phyloP scores from a whole-genome alignment of 2,797 vertebrate genomes.

The Lemur catta region DNA sequence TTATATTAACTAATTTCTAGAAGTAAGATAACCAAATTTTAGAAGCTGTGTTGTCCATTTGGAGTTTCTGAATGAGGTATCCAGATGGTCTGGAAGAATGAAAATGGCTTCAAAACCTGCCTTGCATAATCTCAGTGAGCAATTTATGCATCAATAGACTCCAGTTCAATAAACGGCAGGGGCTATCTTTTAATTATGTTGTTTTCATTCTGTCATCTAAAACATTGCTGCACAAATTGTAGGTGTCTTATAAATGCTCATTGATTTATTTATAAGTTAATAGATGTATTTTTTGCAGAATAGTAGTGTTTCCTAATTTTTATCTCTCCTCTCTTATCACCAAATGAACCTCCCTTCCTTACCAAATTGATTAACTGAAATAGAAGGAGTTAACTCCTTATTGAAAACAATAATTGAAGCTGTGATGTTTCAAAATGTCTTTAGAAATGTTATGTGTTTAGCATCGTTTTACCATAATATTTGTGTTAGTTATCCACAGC shows the following conservation, averaged over 20 bases:
- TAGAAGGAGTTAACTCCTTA: neutral
- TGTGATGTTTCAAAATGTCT: neutral
- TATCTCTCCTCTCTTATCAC: neutral
- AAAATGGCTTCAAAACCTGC: slow-evolving; percentile 58
- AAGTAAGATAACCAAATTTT: slow-evolving; percentile 69
- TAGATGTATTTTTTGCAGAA: slow-evolving; percentile 27
- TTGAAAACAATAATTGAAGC: neutral
- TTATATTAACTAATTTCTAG: slow-evolving; percentile 64
- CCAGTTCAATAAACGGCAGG: slow-evolving; percentile 5
- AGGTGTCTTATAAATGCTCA: slow-evolving; percentile 32
- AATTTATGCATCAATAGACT: neutral
- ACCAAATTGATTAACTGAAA: neutral
- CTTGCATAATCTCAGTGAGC: slow-evolving; percentile 45
- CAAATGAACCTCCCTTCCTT: slow-evolving; percentile 1
- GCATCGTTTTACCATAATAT: neutral
- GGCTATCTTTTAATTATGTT: slow-evolving; percentile 58
- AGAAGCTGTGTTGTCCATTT: slow-evolving; percentile 68
- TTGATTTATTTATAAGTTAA: slow-evolving; percentile 45
- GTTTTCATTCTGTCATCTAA: slow-evolving; percentile 46
- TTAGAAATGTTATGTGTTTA: neutral
- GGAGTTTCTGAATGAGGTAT: slow-evolving; percentile 59
- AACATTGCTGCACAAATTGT: neutral
- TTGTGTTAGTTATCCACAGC: neutral
- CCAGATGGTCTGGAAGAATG: slow-evolving; percentile 66
- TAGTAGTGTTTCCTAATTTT: slow-evolving; percentile 9